Conservation (phyloP, 2,113 vertebrate species). For the Microcebus murinus region DNA sequence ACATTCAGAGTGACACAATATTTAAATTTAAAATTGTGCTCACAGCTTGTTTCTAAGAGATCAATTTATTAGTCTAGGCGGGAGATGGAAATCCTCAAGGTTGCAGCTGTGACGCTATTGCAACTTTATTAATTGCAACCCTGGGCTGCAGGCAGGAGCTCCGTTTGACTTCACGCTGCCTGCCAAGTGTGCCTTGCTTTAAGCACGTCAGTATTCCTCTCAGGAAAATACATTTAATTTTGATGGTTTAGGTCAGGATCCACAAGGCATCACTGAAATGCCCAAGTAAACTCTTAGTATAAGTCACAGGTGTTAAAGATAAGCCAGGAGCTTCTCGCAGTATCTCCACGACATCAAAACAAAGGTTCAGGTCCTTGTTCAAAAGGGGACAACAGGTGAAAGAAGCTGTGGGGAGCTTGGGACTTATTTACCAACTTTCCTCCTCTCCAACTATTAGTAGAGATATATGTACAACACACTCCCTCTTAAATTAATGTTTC, state of each 20-base stretch:
- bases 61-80: background rate
- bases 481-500: background rate
- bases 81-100: slow-evolving; percentile 6
- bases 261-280: background rate
- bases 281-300: background rate
- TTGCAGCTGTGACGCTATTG: background rate
- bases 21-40: slow-evolving; percentile 58
- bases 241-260: background rate
- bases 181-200: background rate
- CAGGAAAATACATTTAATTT: background rate
- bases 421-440: background rate
- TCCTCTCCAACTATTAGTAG: background rate
- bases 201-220: background rate
- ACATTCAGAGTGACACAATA: slow-evolving; percentile 49
- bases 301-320: background rate
- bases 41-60: slow-evolving; percentile 39
- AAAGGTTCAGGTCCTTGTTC: background rate
- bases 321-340: background rate
- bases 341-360: background rate
- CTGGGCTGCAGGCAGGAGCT: background rate
- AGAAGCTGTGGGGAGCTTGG: background rate
- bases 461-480: background rate
- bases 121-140: background rate
- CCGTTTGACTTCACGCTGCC: background rate
- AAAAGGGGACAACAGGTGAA: background rate